Percentiles rank a stretch among this genome's conserved stretches.
Evolutionary conservation across 2,113 vertebrate genomes (phyloP).

Genomic region (Cottus gobio): DNA sequence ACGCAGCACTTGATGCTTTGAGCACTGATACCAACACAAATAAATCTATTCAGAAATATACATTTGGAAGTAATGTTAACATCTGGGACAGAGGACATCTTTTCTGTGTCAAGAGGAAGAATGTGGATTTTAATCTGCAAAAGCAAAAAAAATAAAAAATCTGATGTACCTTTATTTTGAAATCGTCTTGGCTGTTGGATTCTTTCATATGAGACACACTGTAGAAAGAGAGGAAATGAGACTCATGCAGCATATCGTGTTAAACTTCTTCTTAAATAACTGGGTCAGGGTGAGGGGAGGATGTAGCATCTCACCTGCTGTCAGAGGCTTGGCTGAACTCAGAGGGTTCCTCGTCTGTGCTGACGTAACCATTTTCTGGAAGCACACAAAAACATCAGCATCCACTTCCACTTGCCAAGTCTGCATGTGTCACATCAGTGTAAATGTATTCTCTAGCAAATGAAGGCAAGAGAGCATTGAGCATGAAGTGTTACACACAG

Average conservation of each 20-base stretch:
- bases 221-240: conserved; percentile 18
- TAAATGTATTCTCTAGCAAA: no score
- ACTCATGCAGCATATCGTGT: neutral
- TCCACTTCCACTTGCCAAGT: neutral
- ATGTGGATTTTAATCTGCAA: no score
- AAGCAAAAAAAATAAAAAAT: neutral
- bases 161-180: conserved; percentile 90
- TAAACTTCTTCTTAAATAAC: no score
- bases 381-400: conserved; percentile 19
- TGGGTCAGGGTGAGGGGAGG: no score
- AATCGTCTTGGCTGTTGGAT: conserved; percentile 96
- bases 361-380: conserved; percentile 93
- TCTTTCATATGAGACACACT: conserved; percentile 93
- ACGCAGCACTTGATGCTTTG: neutral
- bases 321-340: conserved; percentile 94
- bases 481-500: no score
- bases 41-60: neutral
- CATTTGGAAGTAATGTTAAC: neutral
- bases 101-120: neutral
- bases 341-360: conserved; percentile 94
- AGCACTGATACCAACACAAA: neutral
- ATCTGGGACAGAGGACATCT: neutral
- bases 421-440: neutral
- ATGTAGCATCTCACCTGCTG: conserved; percentile 93
- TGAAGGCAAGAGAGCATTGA: no score